Percentiles rank a stretch among this genome's conserved stretches.
Conservation (phyloP, 1,140 invertebrate species). For the Heliconius hewitsoni region DNA sequence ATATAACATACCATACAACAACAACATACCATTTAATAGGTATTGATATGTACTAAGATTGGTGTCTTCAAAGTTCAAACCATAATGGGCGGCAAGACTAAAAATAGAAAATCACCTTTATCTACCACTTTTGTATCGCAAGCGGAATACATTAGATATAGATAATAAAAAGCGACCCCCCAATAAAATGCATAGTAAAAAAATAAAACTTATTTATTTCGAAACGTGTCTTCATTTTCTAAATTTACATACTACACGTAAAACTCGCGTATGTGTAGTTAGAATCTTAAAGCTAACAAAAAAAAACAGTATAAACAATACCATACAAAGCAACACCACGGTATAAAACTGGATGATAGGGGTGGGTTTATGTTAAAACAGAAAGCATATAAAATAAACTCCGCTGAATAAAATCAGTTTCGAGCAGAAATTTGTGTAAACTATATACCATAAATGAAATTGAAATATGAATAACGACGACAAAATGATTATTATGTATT, state of each 20-base stretch:
- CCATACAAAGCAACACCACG: constrained; percentile 43
- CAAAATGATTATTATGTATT: too few relatives aligned
- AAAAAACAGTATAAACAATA: constrained; percentile 45
- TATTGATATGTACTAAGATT: constrained; percentile 53
- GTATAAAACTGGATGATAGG: constrained; percentile 49
- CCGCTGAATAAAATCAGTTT: constrained; percentile 35
- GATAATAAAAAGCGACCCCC: neutral
- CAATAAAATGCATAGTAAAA: constrained; percentile 47
- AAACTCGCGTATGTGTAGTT: neutral
- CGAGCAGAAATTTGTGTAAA: constrained; percentile 62
- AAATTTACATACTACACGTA: constrained; percentile 25
- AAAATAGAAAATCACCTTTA: constrained; percentile 59
- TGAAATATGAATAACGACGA: too few relatives aligned
- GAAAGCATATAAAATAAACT: neutral
- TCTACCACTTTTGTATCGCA: constrained; percentile 24
- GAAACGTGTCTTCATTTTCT: constrained; percentile 34
- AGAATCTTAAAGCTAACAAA: constrained; percentile 48
- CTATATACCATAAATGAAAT: too few relatives aligned
- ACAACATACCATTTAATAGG: constrained; percentile 65
- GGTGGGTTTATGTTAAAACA: constrained; percentile 69
- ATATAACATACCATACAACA: constrained; percentile 29
- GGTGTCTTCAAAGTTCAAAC: constrained; percentile 68
- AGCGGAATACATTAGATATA: constrained; percentile 11
- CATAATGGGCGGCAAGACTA: constrained; percentile 73
- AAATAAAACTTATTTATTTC: constrained; percentile 36